Conservation (phyloP, 2,797 vertebrate species). For the Epinephelus awoara region DNA sequence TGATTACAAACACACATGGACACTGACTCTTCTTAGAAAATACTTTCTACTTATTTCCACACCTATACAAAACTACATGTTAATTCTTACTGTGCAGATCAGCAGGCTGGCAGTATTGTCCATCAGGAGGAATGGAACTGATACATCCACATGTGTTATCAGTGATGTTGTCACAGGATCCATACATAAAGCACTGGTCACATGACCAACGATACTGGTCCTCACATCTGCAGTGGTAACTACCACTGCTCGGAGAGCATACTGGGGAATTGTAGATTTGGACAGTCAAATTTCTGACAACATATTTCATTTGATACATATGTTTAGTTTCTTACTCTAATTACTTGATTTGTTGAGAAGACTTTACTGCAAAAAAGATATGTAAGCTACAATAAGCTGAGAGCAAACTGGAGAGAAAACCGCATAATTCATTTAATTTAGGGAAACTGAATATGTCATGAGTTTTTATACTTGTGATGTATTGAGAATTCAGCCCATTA, state of each 20-base stretch:
- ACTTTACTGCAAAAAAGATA: too few species aligned
- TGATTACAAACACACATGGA: not conserved
- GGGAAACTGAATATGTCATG: too few species aligned
- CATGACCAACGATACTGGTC: conserved; percentile 58
- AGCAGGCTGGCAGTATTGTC: conserved; percentile 79
- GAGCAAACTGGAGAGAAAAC: conserved; percentile 33
- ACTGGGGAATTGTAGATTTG: too few species aligned
- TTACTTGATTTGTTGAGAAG: too few species aligned
- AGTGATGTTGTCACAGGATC: conserved; percentile 51
- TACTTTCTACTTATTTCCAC: not conserved
- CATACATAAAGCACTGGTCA: conserved; percentile 53
- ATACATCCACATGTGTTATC: conserved; percentile 75
- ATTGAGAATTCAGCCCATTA: too few species aligned
- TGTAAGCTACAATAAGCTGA: not conserved
- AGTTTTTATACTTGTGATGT: too few species aligned
- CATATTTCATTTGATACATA: too few species aligned
- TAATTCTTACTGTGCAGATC: conserved; percentile 32
- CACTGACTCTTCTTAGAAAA: not conserved
- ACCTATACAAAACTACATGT: not conserved
- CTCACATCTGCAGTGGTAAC: conserved; percentile 54
- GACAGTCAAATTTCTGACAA: too few species aligned
- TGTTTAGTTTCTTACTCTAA: too few species aligned
- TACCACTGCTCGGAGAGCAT: not conserved
- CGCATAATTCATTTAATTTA: too few species aligned
- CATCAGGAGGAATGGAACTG: conserved; percentile 69